These are phyloP conservation scores for Bovichtus variegatus DNA, from an alignment of 2,797 vertebrate genomes.

Conservation along the genomic window DNA sequence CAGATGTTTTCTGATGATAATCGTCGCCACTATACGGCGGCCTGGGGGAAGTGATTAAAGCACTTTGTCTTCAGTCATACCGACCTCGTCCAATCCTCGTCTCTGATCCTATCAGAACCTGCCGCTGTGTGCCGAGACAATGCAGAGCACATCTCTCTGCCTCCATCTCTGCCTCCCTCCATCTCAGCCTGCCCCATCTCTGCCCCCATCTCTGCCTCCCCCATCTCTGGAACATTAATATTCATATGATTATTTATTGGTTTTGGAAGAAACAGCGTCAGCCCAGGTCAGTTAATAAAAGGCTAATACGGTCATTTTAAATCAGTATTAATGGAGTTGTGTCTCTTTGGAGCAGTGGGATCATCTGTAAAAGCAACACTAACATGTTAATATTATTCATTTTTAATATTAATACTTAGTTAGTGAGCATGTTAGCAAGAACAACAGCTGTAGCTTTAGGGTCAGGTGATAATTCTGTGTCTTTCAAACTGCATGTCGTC, in stretches of 20 bases:
- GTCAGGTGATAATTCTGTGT: too few relatives aligned
- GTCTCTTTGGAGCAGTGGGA: not conserved
- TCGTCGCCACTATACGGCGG: constrained; percentile 81
- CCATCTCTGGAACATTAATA: not conserved
- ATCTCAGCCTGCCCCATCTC: too few relatives aligned
- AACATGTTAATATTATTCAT: too few relatives aligned
- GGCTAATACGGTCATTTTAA: not conserved
- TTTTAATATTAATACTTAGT: too few relatives aligned
- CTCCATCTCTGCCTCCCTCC: constrained; percentile 10
- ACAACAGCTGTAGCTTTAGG: too few relatives aligned
- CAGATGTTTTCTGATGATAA: constrained; percentile 87
- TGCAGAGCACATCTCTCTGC: constrained; percentile 21
- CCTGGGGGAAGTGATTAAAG: constrained; percentile 79
- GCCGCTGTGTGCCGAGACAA: constrained; percentile 46
- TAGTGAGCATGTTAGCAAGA: too few relatives aligned
- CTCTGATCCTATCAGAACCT: constrained; percentile 60
- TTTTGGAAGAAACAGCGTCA: not conserved
- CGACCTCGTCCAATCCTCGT: constrained; percentile 55
- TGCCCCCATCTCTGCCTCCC: too few relatives aligned
- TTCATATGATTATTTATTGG: not conserved
- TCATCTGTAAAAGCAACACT: not conserved
- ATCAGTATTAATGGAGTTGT: not conserved
- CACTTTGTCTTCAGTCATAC: constrained; percentile 78
- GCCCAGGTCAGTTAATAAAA: not conserved
- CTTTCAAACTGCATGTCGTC: too few relatives aligned